A percentile compares a stretch with the other conserved stretches of the same genome.
Conservation (phyloP, 2,797 vertebrate genomes). For the Mormyrops attenuatus region DNA sequence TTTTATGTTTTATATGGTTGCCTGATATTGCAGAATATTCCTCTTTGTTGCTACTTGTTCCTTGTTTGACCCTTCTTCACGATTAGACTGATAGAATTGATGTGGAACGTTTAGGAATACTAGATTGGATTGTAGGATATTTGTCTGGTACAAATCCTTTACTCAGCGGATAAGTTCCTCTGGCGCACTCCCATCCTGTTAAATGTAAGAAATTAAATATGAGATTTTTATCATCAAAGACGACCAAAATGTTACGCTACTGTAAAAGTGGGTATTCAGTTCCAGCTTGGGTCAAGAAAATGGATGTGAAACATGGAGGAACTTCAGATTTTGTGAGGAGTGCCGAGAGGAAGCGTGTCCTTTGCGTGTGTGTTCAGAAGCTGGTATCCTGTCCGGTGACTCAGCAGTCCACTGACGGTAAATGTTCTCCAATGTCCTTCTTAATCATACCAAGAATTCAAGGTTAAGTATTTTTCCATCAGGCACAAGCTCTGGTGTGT, state of each 20-base stretch:
- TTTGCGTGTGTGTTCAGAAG: constrained; percentile 40
- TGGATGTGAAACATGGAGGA: constrained; percentile 50
- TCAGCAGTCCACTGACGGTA: constrained; percentile 7
- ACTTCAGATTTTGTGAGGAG: constrained; percentile 54
- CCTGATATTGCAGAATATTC: neutral
- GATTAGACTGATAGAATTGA: neutral
- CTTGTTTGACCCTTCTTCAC: neutral
- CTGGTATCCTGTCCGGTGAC: constrained; percentile 3
- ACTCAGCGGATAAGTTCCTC: constrained; percentile 44
- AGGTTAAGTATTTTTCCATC: constrained; percentile 1
- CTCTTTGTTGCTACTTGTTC: neutral
- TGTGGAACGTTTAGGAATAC: neutral
- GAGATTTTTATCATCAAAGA: constrained; percentile 55
- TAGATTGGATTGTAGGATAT: constrained; percentile 54
- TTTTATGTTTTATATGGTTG: neutral
- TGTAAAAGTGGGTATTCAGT: constrained; percentile 42
- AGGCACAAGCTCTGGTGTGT: no score
- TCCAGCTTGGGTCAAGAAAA: constrained; percentile 52
- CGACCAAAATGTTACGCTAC: neutral
- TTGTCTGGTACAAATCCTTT: constrained; percentile 48
- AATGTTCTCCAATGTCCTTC: neutral
- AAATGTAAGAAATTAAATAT: constrained; percentile 54
- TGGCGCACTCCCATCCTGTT: constrained; percentile 67
- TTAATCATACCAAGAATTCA: neutral
- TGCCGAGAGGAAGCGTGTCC: constrained; percentile 32